These are phyloP conservation scores for Drosophila buzzatii DNA, from an alignment of 2,888 invertebrate genomes.

Conservation along the genomic window DNA sequence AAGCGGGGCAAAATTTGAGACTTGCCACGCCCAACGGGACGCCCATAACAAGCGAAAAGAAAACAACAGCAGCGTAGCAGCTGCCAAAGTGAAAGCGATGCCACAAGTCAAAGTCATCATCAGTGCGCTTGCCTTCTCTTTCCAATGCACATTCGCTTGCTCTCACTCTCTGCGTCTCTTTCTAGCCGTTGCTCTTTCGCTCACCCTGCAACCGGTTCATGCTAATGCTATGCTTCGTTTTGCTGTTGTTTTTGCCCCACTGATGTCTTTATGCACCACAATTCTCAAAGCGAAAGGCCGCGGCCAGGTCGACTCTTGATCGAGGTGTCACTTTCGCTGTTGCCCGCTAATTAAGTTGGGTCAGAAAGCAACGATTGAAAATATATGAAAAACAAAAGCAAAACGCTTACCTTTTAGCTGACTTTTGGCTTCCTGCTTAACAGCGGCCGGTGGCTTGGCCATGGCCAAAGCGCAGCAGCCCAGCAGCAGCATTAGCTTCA, in stretches of 20 bases:
- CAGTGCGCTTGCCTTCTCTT: background rate
- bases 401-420: slow-evolving; percentile 61
- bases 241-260: slow-evolving; percentile 16
- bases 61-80: slow-evolving; percentile 3
- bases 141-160: background rate
- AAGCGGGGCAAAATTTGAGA: slow-evolving; percentile 27
- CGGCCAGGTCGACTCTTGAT: slow-evolving; percentile 1
- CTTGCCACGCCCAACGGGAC: slow-evolving; percentile 38
- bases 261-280: slow-evolving; percentile 47
- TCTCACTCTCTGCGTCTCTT: background rate
- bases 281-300: slow-evolving; percentile 47
- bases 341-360: slow-evolving; percentile 26
- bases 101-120: slow-evolving; percentile 71
- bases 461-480: slow-evolving; percentile 20
- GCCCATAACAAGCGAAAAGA: slow-evolving; percentile 4
- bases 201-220: slow-evolving; percentile 45
- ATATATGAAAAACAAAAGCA: background rate
- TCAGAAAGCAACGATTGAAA: background rate
- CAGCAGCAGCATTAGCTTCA: slow-evolving; percentile 32
- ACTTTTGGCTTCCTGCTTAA: slow-evolving; percentile 54
- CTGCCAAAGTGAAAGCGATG: slow-evolving; percentile 72
- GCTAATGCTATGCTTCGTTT: slow-evolving; percentile 31
- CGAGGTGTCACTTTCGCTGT: slow-evolving; percentile 46
- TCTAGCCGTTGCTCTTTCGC: background rate
- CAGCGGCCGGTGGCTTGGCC: slow-evolving; percentile 42